These are phyloP conservation scores for Scytalopus superciliaris DNA, from an alignment of 2,113 vertebrate species.

Conservation along the genomic window DNA sequence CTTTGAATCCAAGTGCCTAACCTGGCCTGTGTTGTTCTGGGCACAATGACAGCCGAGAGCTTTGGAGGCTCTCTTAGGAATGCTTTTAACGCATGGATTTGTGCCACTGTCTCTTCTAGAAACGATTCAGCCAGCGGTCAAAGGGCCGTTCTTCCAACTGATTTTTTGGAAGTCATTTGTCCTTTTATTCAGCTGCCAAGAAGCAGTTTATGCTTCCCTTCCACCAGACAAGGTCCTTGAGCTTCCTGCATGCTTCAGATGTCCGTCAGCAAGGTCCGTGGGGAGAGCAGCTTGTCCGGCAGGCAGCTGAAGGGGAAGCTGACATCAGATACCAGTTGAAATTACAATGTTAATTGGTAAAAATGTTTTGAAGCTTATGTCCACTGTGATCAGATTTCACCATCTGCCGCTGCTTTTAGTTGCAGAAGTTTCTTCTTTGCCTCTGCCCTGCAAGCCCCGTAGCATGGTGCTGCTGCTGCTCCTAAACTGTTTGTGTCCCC, in stretches of 20 bases:
- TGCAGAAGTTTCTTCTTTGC: not conserved
- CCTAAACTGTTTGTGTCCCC: not conserved
- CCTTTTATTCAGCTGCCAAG: slow-evolving; percentile 50
- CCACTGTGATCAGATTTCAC: slow-evolving; percentile 18
- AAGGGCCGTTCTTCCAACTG: slow-evolving; percentile 5
- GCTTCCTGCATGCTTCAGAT: slow-evolving; percentile 18
- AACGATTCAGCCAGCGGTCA: not conserved
- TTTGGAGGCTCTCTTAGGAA: slow-evolving; percentile 1
- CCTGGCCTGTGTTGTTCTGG: slow-evolving; percentile 12
- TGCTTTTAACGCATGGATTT: not conserved
- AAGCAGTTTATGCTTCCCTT: slow-evolving; percentile 15
- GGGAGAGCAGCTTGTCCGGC: not conserved
- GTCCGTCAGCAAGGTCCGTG: not conserved
- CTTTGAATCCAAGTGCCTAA: slow-evolving; percentile 58
- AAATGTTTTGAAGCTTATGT: slow-evolving; percentile 7
- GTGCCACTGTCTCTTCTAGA: slow-evolving; percentile 13
- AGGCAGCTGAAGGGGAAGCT: slow-evolving; percentile 13
- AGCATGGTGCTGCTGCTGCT: not conserved
- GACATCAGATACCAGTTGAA: slow-evolving; percentile 9
- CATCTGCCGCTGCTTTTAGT: not conserved
- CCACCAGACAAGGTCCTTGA: not conserved
- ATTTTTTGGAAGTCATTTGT: not conserved
- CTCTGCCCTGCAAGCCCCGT: not conserved
- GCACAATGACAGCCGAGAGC: not conserved
- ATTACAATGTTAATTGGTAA: not conserved